Percentiles rank a stretch among this genome's conserved stretches.
These are phyloP conservation scores for Tamias sibiricus DNA, from an alignment of 2,113 vertebrate genomes.

Conservation along the genomic window DNA sequence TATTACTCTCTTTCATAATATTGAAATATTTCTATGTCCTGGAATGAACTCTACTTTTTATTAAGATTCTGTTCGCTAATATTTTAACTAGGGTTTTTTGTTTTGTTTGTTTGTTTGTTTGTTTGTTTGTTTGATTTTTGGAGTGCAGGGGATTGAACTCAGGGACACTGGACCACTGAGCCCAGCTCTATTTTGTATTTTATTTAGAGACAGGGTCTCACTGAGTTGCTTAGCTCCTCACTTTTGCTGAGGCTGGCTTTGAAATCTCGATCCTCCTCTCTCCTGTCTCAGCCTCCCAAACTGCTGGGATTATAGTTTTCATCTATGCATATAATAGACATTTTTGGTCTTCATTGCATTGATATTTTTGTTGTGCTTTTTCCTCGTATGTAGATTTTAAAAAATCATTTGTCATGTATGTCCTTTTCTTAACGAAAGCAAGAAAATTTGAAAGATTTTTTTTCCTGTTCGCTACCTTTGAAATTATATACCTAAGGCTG, in stretches of 20 bases:
- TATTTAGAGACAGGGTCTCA: too few species aligned
- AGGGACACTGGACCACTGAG: too few species aligned
- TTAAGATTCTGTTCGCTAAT: background rate
- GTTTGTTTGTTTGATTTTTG: too few species aligned
- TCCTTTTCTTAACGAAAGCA: constrained; percentile 32
- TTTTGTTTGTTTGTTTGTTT: too few species aligned
- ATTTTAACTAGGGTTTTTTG: background rate
- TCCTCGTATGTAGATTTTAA: constrained; percentile 19
- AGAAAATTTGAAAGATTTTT: background rate
- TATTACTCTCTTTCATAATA: constrained; percentile 42
- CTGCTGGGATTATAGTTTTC: background rate
- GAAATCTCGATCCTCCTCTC: too few species aligned
- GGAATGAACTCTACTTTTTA: constrained; percentile 23
- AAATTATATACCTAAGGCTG: background rate
- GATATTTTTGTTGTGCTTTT: background rate
- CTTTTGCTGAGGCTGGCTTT: too few species aligned
- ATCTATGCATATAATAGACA: background rate
- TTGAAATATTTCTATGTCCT: background rate
- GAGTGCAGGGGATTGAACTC: too few species aligned
- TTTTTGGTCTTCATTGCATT: constrained; percentile 21
- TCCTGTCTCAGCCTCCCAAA: too few species aligned
- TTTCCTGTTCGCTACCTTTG: background rate
- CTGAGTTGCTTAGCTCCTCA: too few species aligned
- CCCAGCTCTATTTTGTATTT: too few species aligned
- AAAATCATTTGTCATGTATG: background rate